Conservation (phyloP, 2,113 vertebrate genomes). For the Oryzias melastigma region DNA sequence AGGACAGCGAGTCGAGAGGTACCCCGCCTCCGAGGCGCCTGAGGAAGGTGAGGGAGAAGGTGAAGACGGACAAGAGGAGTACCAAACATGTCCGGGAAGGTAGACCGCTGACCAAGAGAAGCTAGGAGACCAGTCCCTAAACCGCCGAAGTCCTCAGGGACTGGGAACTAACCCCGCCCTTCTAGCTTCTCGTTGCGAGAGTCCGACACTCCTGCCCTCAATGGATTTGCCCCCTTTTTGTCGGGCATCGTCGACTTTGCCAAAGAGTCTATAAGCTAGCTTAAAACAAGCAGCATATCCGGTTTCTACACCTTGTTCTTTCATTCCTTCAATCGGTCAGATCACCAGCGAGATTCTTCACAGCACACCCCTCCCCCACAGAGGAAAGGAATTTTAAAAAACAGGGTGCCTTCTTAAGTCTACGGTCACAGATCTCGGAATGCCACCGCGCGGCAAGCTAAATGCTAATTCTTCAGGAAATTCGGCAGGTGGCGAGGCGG, state of each 20-base stretch:
- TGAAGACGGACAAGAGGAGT: conserved; percentile 72
- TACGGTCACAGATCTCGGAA: too few species aligned
- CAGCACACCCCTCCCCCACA: conserved; percentile 25
- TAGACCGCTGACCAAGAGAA: conserved; percentile 66
- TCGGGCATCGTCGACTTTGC: conserved; percentile 44
- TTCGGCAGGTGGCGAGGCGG: too few species aligned
- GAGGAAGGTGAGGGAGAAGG: conserved; percentile 77
- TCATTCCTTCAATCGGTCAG: conserved; percentile 21
- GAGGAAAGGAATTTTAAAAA: conserved; percentile 33
- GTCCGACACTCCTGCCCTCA: too few species aligned
- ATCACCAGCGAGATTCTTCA: conserved; percentile 61
- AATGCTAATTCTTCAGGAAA: too few species aligned
- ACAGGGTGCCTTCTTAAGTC: conserved; percentile 42
- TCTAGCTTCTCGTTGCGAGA: too few species aligned
- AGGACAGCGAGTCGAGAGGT: conserved; percentile 75
- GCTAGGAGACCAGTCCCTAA: conserved; percentile 19
- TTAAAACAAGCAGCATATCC: conserved; percentile 12
- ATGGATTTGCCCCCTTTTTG: too few species aligned
- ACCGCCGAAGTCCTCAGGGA: too few species aligned
- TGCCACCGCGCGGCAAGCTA: too few species aligned
- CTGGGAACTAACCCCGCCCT: too few species aligned
- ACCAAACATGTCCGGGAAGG: conserved; percentile 72
- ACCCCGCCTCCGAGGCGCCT: conserved; percentile 77
- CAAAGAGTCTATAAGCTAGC: conserved; percentile 58
- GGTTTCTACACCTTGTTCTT: conserved; percentile 20